These are phyloP conservation scores for Mimas tiliae DNA, from an alignment of 2,888 invertebrate genomes.

Conservation along the genomic window DNA sequence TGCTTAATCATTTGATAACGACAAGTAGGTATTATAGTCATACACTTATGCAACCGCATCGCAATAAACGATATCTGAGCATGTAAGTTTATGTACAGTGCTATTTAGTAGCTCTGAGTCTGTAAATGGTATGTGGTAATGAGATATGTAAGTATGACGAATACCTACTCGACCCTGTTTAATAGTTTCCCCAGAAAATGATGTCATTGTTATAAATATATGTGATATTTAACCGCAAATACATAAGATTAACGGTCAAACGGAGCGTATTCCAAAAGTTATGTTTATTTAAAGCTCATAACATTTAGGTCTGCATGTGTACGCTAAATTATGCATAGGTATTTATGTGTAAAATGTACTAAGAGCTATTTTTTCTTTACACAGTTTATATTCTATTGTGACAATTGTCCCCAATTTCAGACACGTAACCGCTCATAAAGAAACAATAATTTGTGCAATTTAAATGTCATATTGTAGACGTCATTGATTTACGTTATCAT, in stretches of 20 bases:
- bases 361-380: neutral
- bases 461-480: constrained; percentile 35
- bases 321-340: neutral
- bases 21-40: too few relatives aligned
- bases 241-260: neutral
- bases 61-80: neutral
- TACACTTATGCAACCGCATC: neutral
- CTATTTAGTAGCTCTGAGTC: neutral
- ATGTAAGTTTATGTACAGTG: neutral
- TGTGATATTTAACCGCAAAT: neutral
- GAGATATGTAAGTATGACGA: constrained; percentile 21
- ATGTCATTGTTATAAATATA: constrained; percentile 34
- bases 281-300: too few relatives aligned
- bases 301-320: too few relatives aligned
- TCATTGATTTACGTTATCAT: constrained; percentile 35
- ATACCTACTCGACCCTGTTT: constrained; percentile 29
- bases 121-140: constrained; percentile 27
- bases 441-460: constrained; percentile 39
- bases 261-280: too few relatives aligned
- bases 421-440: constrained; percentile 28
- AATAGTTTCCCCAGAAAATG: constrained; percentile 41
- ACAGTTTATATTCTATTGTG: neutral
- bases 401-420: constrained; percentile 40
- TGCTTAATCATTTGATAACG: too few relatives aligned
- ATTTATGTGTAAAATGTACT: too few relatives aligned